Base-by-base conservation (phyloP, 2,888 invertebrate species). In the Odontocerum albicorne region DNA sequence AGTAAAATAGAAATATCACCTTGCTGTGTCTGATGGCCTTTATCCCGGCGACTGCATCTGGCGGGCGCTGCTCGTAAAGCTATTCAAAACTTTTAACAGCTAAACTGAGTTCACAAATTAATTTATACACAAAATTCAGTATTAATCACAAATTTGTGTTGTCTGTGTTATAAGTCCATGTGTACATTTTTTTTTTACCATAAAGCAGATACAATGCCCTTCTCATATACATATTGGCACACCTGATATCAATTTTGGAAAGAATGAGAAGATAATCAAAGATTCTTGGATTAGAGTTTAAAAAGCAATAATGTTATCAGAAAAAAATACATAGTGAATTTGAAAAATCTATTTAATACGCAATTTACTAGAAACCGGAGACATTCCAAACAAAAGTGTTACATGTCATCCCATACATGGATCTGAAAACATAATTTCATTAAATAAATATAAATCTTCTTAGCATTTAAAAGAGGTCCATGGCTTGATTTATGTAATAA, bases 191-290 rank as follows among this genome's bases (percentile, higher is more conserved):
- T 27, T 44, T 8, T 50, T 50, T 50, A 50, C 43, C 50, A 43
- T 50, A 43, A 50, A 51, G 51, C 51, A 51, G 44, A 36, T 27
- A 35, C 10, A 36, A 44, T 36, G 38, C 51, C 44, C 31, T 39
- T 17, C 19, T 43, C 45, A 42, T 52, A 45, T 21, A 51, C 44
- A 44, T 36, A 44, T 35, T 44, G 36, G 38, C 53, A 53, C 42
- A 46, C 16, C 32, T 40, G 44, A 45, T 45, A 45, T 45, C 52
- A 33, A 39, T n/a, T 46, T 46, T 21, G 13, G 27, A 22, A 22
- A 47, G 31, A 44, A 17, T n/a, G 32, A 19, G 32, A 13, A 42
- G 31, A 44, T 44, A 22, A 42, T n/a, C n/a, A n/a, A n/a, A n/a
- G n/a, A n/a, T n/a, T n/a, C n/a, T n/a, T n/a, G n/a, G n/a, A n/a